Conservation (phyloP, 2,888 invertebrate species). For the Himalopsyche tibetana region DNA sequence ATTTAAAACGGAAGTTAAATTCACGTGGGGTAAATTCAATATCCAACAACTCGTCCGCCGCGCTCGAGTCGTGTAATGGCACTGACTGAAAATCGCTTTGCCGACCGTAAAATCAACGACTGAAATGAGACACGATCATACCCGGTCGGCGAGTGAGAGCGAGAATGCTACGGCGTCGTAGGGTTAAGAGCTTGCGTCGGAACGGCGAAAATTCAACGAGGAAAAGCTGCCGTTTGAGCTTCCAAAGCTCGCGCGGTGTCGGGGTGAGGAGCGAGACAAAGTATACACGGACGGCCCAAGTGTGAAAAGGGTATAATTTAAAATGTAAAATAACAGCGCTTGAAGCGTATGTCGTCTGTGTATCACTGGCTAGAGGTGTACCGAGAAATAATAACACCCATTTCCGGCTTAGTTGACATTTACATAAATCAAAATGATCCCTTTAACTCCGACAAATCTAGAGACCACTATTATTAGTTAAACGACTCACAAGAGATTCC, state of each 20-base stretch:
- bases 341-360: slow-evolving; percentile 31
- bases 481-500: no score
- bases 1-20: slow-evolving; percentile 17
- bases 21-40: background rate
- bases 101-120: slow-evolving; percentile 1
- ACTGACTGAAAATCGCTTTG: slow-evolving; percentile 27
- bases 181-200: background rate
- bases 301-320: slow-evolving; percentile 31
- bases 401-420: no score
- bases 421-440: no score
- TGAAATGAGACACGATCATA: background rate
- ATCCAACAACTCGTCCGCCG: background rate
- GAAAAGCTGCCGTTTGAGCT: background rate
- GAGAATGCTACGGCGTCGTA: background rate
- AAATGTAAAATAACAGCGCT: slow-evolving; percentile 29
- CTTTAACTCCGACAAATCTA: no score
- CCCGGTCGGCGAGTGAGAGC: background rate
- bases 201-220: slow-evolving; percentile 24
- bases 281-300: slow-evolving; percentile 19
- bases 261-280: slow-evolving; percentile 11
- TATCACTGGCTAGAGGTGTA: background rate
- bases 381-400: background rate
- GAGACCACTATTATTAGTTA: no score
- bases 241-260: slow-evolving; percentile 2
- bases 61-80: background rate